These are phyloP conservation scores for Megalonaias nervosa DNA, from an alignment of 1,140 invertebrate genomes.

Conservation along the genomic window DNA sequence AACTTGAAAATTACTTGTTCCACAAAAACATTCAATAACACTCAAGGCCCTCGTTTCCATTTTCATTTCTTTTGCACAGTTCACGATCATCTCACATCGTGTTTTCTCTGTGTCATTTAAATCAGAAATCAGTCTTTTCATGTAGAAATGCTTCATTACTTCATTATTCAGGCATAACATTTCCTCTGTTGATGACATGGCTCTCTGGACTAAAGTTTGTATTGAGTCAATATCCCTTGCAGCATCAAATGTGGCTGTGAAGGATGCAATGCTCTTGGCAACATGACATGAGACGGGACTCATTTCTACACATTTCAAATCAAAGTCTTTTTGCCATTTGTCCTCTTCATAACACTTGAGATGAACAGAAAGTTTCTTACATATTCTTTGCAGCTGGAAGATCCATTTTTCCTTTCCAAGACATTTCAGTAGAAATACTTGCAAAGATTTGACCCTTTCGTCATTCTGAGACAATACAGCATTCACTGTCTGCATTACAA, in stretches of 20 bases:
- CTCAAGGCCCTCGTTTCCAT: no score
- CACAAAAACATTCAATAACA: no score
- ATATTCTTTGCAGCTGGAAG: not conserved
- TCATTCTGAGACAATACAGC: conserved; percentile 1
- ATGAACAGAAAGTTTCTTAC: not conserved
- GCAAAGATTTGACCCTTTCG: not conserved
- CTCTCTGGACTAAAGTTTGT: not conserved
- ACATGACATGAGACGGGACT: conserved; percentile 3
- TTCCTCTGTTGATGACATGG: not conserved
- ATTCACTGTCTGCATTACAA: not conserved
- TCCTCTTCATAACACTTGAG: not conserved
- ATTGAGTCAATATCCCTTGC: not conserved
- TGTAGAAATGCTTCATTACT: conserved; percentile 5
- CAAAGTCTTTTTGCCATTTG: conserved; percentile 4
- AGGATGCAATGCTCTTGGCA: not conserved
- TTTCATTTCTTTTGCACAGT: no score
- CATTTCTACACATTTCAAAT: not conserved
- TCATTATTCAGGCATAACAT: conserved; percentile 2
- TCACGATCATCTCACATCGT: no score
- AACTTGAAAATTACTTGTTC: no score
- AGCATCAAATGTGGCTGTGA: not conserved
- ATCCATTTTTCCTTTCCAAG: not conserved
- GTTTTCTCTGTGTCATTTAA: not conserved
- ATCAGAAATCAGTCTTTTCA: not conserved
- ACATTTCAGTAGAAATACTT: conserved; percentile 10